Base-by-base conservation (phyloP, 2,113 vertebrate genomes). In the Hyaena hyaena region DNA sequence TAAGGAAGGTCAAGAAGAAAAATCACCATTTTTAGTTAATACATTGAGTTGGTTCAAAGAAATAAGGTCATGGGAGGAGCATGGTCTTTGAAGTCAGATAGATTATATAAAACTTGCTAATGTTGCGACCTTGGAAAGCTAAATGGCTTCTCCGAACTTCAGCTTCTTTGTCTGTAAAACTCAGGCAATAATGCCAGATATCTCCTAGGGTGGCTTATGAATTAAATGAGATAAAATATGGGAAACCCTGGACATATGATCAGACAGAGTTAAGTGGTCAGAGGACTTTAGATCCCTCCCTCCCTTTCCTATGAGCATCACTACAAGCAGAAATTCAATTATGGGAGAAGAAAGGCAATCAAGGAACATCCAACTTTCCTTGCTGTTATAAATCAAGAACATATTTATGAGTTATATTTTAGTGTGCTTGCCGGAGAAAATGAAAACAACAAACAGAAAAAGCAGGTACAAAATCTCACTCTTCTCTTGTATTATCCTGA, bases 261-360 rank as follows among this genome's bases (percentile, higher is more conserved):
- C 35, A 4, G 80, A 61, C 39, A 45, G 4, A 86, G 77, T 7
- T 65, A 81, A 90, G 55, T 58, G 35, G n/a, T 71, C 35, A 48
- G 80, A 45, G 43, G 77, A 66, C 35, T 68, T 95, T 23, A 7
- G 10, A 31, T 80, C 24, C 53, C 16, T 81, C 23, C 61, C 71
- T 73, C 50, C 31, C 55, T 91, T 61, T 76, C 53, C 80, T 82
- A 21, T 43, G 43, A 97, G 28, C 74, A 63, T 63, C 26, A 45
- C 11, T 35, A 71, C 24, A 82, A 87, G 8, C 66, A 92, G 87
- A 97, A 94, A 97, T 97, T 97, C 92, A 97, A 55, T 96, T 92
- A 96, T 31, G 73, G 48, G 63, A 86, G 76, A 96, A 69, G 73
- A 95, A 85, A 93, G 31, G 35, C 89, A 28, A 77, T 92, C 90